Evolutionary conservation across 2,888 invertebrate genomes (phyloP), one percentile per base, ranked within the genome.

Genomic region (Drosophila antonietae): DNA sequence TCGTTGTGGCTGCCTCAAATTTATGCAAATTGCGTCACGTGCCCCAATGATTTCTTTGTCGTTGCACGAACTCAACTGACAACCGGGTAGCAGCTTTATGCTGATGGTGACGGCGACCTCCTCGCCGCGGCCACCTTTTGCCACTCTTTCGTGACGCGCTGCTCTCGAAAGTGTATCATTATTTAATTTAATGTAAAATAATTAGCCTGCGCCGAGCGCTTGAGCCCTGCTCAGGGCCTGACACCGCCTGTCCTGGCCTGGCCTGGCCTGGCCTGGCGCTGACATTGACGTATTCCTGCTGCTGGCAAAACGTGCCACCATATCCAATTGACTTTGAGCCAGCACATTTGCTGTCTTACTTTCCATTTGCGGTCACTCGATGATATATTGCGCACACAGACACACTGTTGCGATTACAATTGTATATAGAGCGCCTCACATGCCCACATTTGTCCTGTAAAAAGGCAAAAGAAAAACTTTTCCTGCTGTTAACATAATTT

Each of bases 171-270:
- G 86, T 89, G 91, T 91, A 91, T 93, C 92, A 93, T 93, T 92
- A 92, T 93, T 92, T 93, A 92, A 92, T 92, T 92, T 92, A 92
- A 92, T 92, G 90, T 91, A 92, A 93, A 93, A 93, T 92, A 92
- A 92, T 93, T 92, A 92, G 91, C 88, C 74, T 72, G 77, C 73
- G 71, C 80, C 73, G 77, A 53, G 60, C 65, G 44, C 57, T 63
- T 62, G 46, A 58, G 44, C 8, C 18, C 37, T 9, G 35, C 23
- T 23, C 23, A 23, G 23, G n/a, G 49, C 55, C 18, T 10, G 43
- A 20, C 15, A 15, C 1, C n/a, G 49, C 56, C 18, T 10, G 43
- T 4, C 1, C 46, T 46, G 18, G 49, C 56, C 18, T 10, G 43
- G 10, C 0, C 46, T 46, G 39, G 37, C 35, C 31, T 66, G 53